A percentile compares a stretch with the other conserved stretches of the same genome.
Conservation (phyloP, 2,797 vertebrate species). For the Scolopax bukidnonensis region DNA sequence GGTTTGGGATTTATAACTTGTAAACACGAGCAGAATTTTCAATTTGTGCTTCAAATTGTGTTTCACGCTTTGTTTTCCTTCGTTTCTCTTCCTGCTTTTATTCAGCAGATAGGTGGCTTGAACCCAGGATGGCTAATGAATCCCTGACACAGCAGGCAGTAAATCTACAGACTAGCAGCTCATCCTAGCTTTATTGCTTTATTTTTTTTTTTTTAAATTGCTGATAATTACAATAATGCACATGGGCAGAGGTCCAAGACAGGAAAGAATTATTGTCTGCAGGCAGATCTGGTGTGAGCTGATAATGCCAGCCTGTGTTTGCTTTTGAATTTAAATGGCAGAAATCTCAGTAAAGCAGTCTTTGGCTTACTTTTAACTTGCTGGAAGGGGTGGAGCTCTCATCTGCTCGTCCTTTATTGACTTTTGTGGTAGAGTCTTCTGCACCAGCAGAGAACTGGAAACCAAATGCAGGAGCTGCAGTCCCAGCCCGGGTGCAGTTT, state of each 20-base stretch:
- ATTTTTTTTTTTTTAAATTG: slow-evolving; percentile 75
- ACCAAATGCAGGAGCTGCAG: neutral
- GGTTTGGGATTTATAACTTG: neutral
- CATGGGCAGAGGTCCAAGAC: slow-evolving; percentile 73
- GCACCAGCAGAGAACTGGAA: neutral
- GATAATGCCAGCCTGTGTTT: slow-evolving; percentile 74
- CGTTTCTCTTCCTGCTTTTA: slow-evolving; percentile 52
- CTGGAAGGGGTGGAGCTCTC: slow-evolving; percentile 41
- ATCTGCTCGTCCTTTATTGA: slow-evolving; percentile 11
- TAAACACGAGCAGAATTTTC: neutral
- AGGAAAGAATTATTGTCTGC: slow-evolving; percentile 80
- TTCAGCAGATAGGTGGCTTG: slow-evolving; percentile 57
- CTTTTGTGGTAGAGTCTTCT: neutral
- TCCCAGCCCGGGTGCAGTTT: neutral
- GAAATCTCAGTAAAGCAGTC: slow-evolving; percentile 61
- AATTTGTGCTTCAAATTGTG: neutral
- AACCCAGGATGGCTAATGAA: slow-evolving; percentile 69
- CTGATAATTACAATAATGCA: slow-evolving; percentile 81
- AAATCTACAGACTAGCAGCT: slow-evolving; percentile 62
- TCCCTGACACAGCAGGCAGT: slow-evolving; percentile 63
- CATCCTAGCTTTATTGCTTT: slow-evolving; percentile 72
- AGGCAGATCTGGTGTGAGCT: slow-evolving; percentile 76
- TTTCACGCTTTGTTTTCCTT: slow-evolving; percentile 24
- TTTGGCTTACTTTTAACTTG: slow-evolving; percentile 70
- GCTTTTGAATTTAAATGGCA: slow-evolving; percentile 68